These are phyloP conservation scores for Elegia similella DNA, from an alignment of 2,888 invertebrate genomes.

Conservation along the genomic window DNA sequence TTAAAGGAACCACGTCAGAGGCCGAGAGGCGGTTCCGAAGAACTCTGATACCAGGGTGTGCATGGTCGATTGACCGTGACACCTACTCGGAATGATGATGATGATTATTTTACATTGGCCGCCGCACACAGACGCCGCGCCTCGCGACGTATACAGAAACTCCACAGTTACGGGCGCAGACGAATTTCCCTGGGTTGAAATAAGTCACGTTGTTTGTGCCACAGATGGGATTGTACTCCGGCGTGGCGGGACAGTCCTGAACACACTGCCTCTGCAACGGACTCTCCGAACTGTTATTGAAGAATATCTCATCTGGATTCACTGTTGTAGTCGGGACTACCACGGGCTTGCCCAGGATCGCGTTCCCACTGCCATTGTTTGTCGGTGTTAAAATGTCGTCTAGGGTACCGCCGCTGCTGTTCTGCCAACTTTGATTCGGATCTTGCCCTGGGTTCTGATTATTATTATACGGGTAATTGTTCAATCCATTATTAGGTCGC, in stretches of 20 bases:
- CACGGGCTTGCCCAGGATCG: conserved; percentile 40
- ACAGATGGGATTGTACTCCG: conserved; percentile 46
- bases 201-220: conserved; percentile 49
- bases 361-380: conserved; percentile 23
- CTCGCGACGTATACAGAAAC: conserved; percentile 18
- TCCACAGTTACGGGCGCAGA: conserved; percentile 50
- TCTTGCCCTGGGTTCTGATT: conserved; percentile 17
- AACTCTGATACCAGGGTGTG: too few species aligned
- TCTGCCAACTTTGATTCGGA: conserved; percentile 17
- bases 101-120: not conserved
- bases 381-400: conserved; percentile 24
- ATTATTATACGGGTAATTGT: not conserved
- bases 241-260: conserved; percentile 38
- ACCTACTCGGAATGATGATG: too few species aligned
- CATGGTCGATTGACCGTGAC: too few species aligned
- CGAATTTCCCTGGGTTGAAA: conserved; percentile 46
- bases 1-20: too few species aligned
- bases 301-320: conserved; percentile 27
- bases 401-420: conserved; percentile 26
- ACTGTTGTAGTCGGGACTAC: conserved; percentile 28
- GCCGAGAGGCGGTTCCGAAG: too few species aligned
- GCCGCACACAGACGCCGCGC: not conserved
- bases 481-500: not conserved
- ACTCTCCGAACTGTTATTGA: conserved; percentile 31
- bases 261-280: conserved; percentile 35